Evolutionary conservation across 2,113 vertebrate species (phyloP), one percentile per base, ranked within the genome.

Genomic region (Gasterosteus nipponicus): DNA sequence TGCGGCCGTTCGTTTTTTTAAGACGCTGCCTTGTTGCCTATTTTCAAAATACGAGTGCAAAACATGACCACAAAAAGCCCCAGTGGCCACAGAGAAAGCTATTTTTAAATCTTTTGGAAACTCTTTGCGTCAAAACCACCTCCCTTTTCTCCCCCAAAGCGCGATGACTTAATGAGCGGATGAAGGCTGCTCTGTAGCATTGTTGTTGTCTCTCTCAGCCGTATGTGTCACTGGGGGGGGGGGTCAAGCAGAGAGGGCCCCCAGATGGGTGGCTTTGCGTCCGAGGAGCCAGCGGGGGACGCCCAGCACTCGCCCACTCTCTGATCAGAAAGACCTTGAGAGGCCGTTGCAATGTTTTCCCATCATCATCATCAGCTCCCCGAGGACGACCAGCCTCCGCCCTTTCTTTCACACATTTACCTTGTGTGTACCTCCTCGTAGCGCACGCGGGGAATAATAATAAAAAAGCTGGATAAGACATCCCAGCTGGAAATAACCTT

Each of bases 201-300:
- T 61, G 69, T 75, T 81, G 63, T 86, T 72, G 73, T 83, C 69
- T 39, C n/a, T 56, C 59, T 19, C 26, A 31, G 72, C 76, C 79
- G 87, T 83, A 84, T 81, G 89, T 84, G 86, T 88, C 78, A 80
- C 69, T 0, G 41, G 58, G 63, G 51, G 63, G 51, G 61, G 44
- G 61, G 44, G 74, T 63, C 74, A 78, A 61, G 74, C 6, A 53
- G 58, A 59, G 54, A 62, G 1, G 46, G 46, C 47, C 73, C 78
- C 53, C 49, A 53, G 66, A 80, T 60, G 71, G 79, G 79, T 80
- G 85, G 77, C 58, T 85, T 58, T 58, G 56, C 58, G 18, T n/a
- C 18, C 2, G 10, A 53, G 58, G 83, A 84, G 74, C 77, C 78
- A 22, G 58, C 10, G 9, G 47, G 58, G 58, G 61, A 70, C 35